These are phyloP conservation scores for Lepidochitona cinerea DNA, from an alignment of 2,888 invertebrate genomes.

Conservation along the genomic window DNA sequence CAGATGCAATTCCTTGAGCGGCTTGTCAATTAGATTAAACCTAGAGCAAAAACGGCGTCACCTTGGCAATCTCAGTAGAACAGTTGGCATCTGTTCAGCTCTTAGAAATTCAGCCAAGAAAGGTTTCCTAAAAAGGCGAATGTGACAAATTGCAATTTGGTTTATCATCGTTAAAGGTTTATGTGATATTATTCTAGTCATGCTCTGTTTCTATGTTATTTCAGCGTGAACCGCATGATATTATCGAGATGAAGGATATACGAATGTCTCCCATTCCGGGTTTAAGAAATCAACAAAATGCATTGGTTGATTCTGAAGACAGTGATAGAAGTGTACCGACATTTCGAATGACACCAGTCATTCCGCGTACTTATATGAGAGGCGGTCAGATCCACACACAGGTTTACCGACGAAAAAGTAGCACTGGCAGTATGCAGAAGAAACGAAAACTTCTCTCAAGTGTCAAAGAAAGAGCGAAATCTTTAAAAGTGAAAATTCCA, in stretches of 20 bases:
- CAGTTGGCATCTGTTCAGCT: background rate
- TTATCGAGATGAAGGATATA: slow-evolving; percentile 89
- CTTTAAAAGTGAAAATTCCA: slow-evolving; percentile 61
- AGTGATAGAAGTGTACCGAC: slow-evolving; percentile 34
- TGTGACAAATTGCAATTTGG: background rate
- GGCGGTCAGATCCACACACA: slow-evolving; percentile 55
- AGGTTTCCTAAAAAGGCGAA: no score
- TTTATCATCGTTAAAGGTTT: background rate
- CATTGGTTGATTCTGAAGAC: slow-evolving; percentile 53
- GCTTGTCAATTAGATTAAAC: background rate
- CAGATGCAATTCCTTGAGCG: background rate
- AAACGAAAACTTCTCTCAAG: slow-evolving; percentile 50
- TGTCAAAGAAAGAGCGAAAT: slow-evolving; percentile 59
- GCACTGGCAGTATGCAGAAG: slow-evolving; percentile 36
- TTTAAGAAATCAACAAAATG: slow-evolving; percentile 74
- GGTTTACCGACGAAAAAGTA: slow-evolving; percentile 49
- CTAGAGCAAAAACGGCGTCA: background rate
- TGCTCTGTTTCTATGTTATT: no score
- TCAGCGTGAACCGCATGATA: slow-evolving; percentile 11
- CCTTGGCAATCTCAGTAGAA: background rate
- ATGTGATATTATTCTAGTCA: no score
- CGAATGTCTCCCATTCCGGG: slow-evolving; percentile 88
- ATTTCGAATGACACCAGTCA: slow-evolving; percentile 52
- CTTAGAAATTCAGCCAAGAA: no score
- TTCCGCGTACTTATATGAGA: slow-evolving; percentile 37